Base-by-base conservation (phyloP, 2,113 vertebrate genomes). In the Copsychus sechellarum region DNA sequence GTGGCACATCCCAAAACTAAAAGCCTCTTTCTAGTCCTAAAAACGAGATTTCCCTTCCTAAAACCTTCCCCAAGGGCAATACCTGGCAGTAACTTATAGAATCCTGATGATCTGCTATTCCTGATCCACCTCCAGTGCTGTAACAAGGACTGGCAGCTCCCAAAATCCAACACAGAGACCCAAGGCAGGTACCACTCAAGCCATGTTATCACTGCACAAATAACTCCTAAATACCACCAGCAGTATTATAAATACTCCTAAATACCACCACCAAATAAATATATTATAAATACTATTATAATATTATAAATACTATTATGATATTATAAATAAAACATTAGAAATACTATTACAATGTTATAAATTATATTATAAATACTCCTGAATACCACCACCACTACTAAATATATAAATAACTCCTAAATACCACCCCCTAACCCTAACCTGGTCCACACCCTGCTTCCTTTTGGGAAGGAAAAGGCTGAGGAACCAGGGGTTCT, bases 161-260 rank as follows among this genome's bases (percentile, higher is more conserved):
- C 31, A 50, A 58, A 79, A 58, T 20, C n/a, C 18, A 26, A 20
- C 33, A 5, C 25, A 5, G 42, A 14, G 48, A 79, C 36, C n/a
- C 0, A 0, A 11, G 8, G 58, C 50, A 70, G 71, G 14, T 1
- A 6, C 51, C 18, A 13, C 56, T 23, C 2, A 14, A 51, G 34
- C 6, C 14, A 3, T 0, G 3, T 8, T 17, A 77, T 1, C 38
- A 34, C 31, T 4, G 8, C 1, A 20, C 17, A 45, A 64, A 25
- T 4, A 43, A n/a, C 38, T 23, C 64, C n/a, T 10, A 17, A 66
- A 29, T 4, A 26, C 26, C 48, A 36, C 23, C 25, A 60, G 25
- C 25, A 50, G 24, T 50, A 50, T 9, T 50, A 26, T 25, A 50
- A 26, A 50, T 26, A 50, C 48, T 26, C 25, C 48, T 10, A 15